Conservation (phyloP, 2,888 invertebrate genomes). For the Mythimna ferrago region DNA sequence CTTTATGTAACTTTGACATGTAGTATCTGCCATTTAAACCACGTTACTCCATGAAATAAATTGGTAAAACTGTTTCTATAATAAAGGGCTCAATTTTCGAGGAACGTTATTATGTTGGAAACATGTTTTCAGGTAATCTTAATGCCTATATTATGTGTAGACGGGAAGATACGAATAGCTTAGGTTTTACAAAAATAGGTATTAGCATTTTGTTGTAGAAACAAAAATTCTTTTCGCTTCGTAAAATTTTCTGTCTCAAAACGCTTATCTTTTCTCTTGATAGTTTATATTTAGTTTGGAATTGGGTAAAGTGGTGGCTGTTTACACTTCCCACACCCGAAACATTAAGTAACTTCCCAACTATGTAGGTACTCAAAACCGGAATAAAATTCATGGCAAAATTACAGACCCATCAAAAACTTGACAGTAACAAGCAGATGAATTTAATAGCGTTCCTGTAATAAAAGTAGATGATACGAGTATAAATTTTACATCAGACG, state of each 20-base stretch:
- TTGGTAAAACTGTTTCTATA: background rate
- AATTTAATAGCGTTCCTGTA: slow-evolving; percentile 23
- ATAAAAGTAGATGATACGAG: slow-evolving; percentile 40
- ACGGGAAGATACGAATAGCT: background rate
- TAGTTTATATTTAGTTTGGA: slow-evolving; percentile 2
- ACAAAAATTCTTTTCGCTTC: background rate
- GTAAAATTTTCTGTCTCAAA: background rate
- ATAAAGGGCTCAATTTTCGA: background rate
- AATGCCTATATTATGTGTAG: background rate
- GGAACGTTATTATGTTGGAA: slow-evolving; percentile 4
- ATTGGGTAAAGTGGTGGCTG: background rate
- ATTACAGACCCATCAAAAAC: slow-evolving; percentile 21
- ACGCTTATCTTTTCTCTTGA: background rate
- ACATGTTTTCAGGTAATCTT: slow-evolving; percentile 13
- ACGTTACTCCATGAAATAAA: slow-evolving; percentile 1
- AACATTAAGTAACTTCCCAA: background rate
- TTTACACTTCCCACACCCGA: background rate
- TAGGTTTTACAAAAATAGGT: background rate
- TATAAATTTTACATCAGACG: slow-evolving; percentile 40
- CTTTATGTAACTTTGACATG: slow-evolving; percentile 11
- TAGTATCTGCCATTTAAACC: background rate
- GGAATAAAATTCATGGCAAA: slow-evolving; percentile 20
- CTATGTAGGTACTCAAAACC: background rate
- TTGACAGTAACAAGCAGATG: slow-evolving; percentile 24
- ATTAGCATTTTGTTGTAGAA: background rate